These are phyloP conservation scores for Eurytoma adleriae DNA, from an alignment of 2,888 invertebrate genomes.

Conservation along the genomic window DNA sequence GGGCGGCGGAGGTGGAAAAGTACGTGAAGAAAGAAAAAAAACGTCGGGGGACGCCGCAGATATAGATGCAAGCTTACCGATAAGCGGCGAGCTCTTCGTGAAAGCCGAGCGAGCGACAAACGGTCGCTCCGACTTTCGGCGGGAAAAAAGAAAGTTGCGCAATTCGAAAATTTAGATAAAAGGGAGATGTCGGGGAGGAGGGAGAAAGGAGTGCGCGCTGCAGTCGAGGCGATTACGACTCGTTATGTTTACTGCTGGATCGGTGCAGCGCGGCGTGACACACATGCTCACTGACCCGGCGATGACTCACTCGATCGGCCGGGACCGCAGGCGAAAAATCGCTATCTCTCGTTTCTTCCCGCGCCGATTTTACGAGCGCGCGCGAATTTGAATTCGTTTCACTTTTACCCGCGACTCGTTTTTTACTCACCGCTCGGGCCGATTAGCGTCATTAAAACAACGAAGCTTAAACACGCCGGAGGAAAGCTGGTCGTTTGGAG, in stretches of 20 bases:
- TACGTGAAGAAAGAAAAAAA: slow-evolving; percentile 1
- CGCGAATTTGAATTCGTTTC: slow-evolving; percentile 30
- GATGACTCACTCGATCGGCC: slow-evolving; percentile 57
- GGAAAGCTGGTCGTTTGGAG: too few relatives aligned
- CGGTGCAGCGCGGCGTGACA: slow-evolving; percentile 52
- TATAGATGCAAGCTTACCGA: slow-evolving; percentile 17
- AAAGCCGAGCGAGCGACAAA: slow-evolving; percentile 30
- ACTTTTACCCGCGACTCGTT: background rate
- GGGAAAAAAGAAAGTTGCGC: slow-evolving; percentile 59
- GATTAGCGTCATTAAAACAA: too few relatives aligned
- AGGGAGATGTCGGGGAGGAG: slow-evolving; percentile 8
- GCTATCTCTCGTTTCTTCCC: background rate
- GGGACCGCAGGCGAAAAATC: slow-evolving; percentile 43
- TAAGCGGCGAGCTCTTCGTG: slow-evolving; percentile 18
- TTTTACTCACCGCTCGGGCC: too few relatives aligned
- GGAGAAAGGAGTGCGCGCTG: background rate
- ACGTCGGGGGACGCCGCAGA: background rate
- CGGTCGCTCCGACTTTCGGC: slow-evolving; percentile 1
- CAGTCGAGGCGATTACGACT: slow-evolving; percentile 53
- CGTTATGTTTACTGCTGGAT: slow-evolving; percentile 58
- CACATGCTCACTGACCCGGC: slow-evolving; percentile 60
- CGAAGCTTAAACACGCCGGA: too few relatives aligned
- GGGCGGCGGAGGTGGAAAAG: background rate
- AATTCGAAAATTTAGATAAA: slow-evolving; percentile 56
- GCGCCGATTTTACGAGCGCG: slow-evolving; percentile 55